These are phyloP conservation scores for Brachyhypopomus occidentalis DNA, from an alignment of 2,113 vertebrate genomes.

Conservation along the genomic window DNA sequence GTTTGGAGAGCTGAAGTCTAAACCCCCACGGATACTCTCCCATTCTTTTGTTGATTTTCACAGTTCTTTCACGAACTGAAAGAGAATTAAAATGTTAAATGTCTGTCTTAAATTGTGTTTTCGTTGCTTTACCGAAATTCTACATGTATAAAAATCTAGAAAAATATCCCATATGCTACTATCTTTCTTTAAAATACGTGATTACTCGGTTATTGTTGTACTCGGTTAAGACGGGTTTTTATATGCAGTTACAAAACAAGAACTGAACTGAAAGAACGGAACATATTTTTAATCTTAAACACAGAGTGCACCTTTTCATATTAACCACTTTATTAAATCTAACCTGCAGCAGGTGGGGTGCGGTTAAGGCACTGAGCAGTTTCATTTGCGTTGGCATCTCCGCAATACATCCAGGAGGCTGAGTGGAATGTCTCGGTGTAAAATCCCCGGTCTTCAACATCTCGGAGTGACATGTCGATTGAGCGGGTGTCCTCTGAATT, in stretches of 20 bases:
- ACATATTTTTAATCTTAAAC: background rate
- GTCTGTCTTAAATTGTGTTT: too few species aligned
- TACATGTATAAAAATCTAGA: too few species aligned
- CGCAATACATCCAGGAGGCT: slow-evolving; percentile 86
- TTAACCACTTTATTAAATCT: slow-evolving; percentile 7
- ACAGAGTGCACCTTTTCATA: background rate
- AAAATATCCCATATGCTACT: too few species aligned
- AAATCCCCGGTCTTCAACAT: slow-evolving; percentile 81
- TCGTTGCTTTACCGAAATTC: too few species aligned
- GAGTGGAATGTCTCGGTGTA: slow-evolving; percentile 91
- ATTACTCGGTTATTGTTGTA: too few species aligned
- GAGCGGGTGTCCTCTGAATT: slow-evolving; percentile 82
- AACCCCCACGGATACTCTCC: slow-evolving; percentile 92
- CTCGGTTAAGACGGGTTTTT: too few species aligned
- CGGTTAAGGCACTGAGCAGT: slow-evolving; percentile 77
- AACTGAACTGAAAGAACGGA: background rate
- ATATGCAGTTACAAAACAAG: too few species aligned
- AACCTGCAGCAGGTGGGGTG: slow-evolving; percentile 80
- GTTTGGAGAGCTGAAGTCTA: slow-evolving; percentile 91
- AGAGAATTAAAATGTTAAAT: background rate
- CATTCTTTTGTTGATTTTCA: slow-evolving; percentile 82
- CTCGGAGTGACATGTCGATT: slow-evolving; percentile 69
- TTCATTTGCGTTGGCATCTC: too few species aligned
- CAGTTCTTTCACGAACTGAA: slow-evolving; percentile 86
- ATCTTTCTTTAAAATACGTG: too few species aligned